phyloP scores from a whole-genome alignment of 1,140 invertebrate species.

The Propsilocerus akamusi region DNA sequence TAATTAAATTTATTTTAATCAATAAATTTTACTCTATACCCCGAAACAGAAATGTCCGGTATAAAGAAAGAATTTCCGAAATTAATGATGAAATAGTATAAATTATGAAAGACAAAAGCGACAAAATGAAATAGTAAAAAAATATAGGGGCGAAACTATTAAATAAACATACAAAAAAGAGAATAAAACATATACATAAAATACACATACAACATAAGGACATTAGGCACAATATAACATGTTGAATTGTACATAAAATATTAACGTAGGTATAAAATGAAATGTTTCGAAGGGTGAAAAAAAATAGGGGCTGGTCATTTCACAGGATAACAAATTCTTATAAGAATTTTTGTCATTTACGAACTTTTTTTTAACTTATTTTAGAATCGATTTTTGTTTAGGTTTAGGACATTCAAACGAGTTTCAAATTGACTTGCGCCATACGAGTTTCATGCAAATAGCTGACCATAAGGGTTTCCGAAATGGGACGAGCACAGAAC shows the following conservation, averaged over 20 bases:
- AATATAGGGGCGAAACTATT: background rate
- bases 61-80: too few species aligned
- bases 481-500: background rate
- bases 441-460: too few species aligned
- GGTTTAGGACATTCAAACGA: too few species aligned
- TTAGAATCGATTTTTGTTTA: too few species aligned
- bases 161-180: slow-evolving; percentile 2
- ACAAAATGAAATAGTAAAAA: background rate
- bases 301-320: background rate
- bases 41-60: too few species aligned
- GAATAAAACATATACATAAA: too few species aligned
- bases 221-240: background rate
- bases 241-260: too few species aligned
- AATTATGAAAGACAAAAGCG: background rate
- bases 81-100: too few species aligned
- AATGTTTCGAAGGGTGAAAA: background rate
- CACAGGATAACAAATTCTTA: background rate
- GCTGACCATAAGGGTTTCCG: background rate
- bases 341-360: background rate
- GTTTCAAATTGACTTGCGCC: background rate
- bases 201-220: too few species aligned
- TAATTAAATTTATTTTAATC: too few species aligned
- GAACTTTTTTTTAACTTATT: background rate
- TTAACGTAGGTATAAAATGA: too few species aligned
- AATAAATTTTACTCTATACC: too few species aligned